Conservation (phyloP, 2,888 invertebrate species). For the Caenorhabditis wallacei region DNA sequence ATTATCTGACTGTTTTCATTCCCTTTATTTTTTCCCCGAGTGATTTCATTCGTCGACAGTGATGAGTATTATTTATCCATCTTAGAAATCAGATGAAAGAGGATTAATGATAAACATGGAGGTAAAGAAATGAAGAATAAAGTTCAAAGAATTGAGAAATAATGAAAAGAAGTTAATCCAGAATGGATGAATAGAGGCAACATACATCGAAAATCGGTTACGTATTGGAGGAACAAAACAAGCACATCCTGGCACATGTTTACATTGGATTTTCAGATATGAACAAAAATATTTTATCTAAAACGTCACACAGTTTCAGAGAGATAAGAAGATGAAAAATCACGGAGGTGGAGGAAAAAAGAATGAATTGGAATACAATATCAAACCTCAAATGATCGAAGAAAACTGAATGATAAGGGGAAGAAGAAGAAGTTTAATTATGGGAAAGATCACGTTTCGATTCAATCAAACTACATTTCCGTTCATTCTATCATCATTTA, state of each 20-base stretch:
- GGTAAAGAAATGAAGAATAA: neutral
- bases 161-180: constrained; percentile 13
- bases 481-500: constrained; percentile 21
- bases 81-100: neutral
- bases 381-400: constrained; percentile 19
- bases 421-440: constrained; percentile 3
- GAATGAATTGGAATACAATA: constrained; percentile 7
- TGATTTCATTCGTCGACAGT: neutral
- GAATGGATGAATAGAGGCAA: neutral
- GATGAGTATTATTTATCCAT: neutral
- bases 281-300: neutral
- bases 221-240: constrained; percentile 12
- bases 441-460: constrained; percentile 27
- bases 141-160: constrained; percentile 1
- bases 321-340: constrained; percentile 26
- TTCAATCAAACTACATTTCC: constrained; percentile 13
- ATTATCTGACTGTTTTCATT: constrained; percentile 16
- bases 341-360: constrained; percentile 12
- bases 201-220: constrained; percentile 6
- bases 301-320: constrained; percentile 34
- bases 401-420: neutral
- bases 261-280: constrained; percentile 11
- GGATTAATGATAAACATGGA: constrained; percentile 19
- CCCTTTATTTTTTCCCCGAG: neutral
- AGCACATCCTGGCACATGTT: constrained; percentile 34